Evolutionary conservation across 2,113 vertebrate genomes (phyloP), one percentile per base, ranked within the genome.

Genomic region (Solea solea): DNA sequence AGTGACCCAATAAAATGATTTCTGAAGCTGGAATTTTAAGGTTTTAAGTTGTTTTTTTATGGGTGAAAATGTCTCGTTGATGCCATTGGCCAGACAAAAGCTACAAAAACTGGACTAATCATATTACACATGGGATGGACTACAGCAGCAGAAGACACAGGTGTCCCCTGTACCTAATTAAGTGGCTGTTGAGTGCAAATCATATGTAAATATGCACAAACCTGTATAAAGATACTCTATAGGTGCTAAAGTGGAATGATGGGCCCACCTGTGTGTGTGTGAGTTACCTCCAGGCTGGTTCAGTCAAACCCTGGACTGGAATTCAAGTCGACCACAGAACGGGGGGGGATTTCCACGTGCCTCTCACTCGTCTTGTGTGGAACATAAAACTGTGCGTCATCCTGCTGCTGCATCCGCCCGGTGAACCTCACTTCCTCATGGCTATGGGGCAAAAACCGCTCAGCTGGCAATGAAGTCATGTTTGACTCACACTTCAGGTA

Each of bases 341-440:
- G 74, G 58, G 77, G 90, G 90, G 88, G 88, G 81, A 89, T 91
- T 93, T 91, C 90, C 90, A 91, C 83, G 86, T 79, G 88, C 84
- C 76, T 84, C 71, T 61, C 70, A 57, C 80, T 65, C 48, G 69
- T 83, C 72, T 69, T 80, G 74, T 72, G 65, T 54, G 79, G 71
- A 87, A 68, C 76, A 69, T 76, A 68, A 85, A 76, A 73, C 25
- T 5, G 75, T 90, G 88, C 69, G 82, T 90, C 90, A 91, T 80
- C 54, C 75, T 56, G 53, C 52, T 61, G 76, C 81, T 78, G 78
- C 78, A 84, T 90, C 88, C 76, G 76, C 81, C 21, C n/a, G 54
- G 69, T 48, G 73, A 46, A 52, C 77, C 83, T 84, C 76, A 75
- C 82, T 79, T 87, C 81, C 74, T 83, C 45, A 40, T 63, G 76